Evolutionary conservation across 2,888 invertebrate species (phyloP).

Genomic region (Leptopilina syphax): DNA sequence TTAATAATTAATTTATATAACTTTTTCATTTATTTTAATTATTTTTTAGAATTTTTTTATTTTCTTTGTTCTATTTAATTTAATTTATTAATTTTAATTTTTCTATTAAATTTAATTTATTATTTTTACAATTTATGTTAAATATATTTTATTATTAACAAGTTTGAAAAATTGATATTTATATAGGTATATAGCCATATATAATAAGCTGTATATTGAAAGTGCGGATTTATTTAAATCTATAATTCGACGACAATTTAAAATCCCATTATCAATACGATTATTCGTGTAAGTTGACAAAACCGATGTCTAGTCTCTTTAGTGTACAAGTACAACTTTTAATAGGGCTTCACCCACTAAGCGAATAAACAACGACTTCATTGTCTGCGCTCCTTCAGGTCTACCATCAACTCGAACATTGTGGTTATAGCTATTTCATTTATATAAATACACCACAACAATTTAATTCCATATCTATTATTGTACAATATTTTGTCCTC

Average conservation of each 20-base stretch:
- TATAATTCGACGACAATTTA: not conserved
- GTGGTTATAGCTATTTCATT: not conserved
- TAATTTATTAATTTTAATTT: too few relatives aligned
- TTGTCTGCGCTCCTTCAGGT: not conserved
- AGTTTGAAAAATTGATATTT: too few relatives aligned
- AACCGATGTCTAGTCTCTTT: constrained; percentile 9
- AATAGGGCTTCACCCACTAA: constrained; percentile 23
- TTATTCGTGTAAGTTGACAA: constrained; percentile 2
- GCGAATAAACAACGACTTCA: not conserved
- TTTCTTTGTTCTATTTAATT: too few relatives aligned
- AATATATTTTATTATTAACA: too few relatives aligned
- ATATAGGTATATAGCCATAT: too few relatives aligned
- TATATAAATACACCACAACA: not conserved
- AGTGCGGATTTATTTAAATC: not conserved
- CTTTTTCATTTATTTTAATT: too few relatives aligned
- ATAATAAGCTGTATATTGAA: too few relatives aligned
- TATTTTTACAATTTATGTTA: too few relatives aligned
- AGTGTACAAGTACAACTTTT: not conserved
- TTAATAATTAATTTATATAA: too few relatives aligned
- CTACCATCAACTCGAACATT: not conserved
- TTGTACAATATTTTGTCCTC: too few relatives aligned
- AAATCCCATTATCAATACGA: constrained; percentile 16
- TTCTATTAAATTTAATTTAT: too few relatives aligned
- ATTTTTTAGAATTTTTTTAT: too few relatives aligned
- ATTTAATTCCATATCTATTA: not conserved